phyloP scores from a whole-genome alignment of 2,888 invertebrate species.

The Cryptocephalus primarius region DNA sequence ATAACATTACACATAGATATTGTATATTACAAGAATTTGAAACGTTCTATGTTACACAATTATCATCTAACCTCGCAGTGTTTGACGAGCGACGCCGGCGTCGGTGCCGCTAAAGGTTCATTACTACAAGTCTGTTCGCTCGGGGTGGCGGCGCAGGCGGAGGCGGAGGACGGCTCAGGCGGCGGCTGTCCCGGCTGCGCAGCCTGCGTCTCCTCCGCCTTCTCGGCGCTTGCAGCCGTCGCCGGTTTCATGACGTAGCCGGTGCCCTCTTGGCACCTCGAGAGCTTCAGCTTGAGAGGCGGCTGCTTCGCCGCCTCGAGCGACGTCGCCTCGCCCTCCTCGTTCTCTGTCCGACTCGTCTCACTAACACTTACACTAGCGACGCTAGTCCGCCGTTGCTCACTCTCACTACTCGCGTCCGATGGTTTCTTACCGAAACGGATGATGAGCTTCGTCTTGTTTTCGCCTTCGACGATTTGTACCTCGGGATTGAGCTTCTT shows the following conservation, averaged over 20 bases:
- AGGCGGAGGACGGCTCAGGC: slow-evolving; percentile 16
- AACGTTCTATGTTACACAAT: slow-evolving; percentile 28
- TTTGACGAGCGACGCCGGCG: slow-evolving; percentile 44
- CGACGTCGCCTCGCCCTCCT: slow-evolving; percentile 23
- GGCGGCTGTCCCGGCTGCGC: slow-evolving; percentile 27
- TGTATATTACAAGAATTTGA: slow-evolving; percentile 25
- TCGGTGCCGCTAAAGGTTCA: slow-evolving; percentile 11
- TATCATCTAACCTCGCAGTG: slow-evolving; percentile 87
- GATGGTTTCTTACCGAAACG: slow-evolving; percentile 49
- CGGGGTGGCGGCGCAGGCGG: slow-evolving; percentile 11
- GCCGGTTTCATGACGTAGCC: slow-evolving; percentile 48
- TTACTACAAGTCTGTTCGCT: neutral
- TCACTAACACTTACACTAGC: slow-evolving; percentile 16
- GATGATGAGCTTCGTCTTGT: slow-evolving; percentile 65
- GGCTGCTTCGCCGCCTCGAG: slow-evolving; percentile 42
- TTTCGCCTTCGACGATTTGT: slow-evolving; percentile 44
- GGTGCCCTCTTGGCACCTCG: slow-evolving; percentile 69
- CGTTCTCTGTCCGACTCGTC: slow-evolving; percentile 1
- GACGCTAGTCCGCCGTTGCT: slow-evolving; percentile 23
- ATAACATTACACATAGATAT: slow-evolving; percentile 6
- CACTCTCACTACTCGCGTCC: slow-evolving; percentile 11
- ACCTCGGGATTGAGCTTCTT: slow-evolving; percentile 42
- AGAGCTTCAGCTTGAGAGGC: slow-evolving; percentile 74
- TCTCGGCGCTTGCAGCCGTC: slow-evolving; percentile 22
- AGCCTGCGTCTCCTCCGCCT: slow-evolving; percentile 28